Evolutionary conservation across 2,113 vertebrate genomes (phyloP), one percentile per base, ranked within the genome.

Genomic region (Psephotus haematonotus): DNA sequence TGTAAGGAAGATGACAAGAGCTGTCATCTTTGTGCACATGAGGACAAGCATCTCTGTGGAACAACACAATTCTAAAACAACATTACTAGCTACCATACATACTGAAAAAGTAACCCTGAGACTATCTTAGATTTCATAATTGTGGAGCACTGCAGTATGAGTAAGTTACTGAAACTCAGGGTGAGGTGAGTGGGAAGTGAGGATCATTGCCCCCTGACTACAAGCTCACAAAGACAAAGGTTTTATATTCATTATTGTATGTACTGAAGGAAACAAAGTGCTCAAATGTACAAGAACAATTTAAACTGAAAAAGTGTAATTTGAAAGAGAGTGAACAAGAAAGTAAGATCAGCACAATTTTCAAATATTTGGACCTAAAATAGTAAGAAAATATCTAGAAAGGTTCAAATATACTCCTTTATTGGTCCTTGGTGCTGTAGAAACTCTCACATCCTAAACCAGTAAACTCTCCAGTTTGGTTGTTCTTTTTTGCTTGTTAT

Each of bases 81-180:
- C 3, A 3, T 74, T 49, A 8, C 8, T 53, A 49, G 9, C 10
- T 67, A 64, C 41, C 27, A 20, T 27, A 47, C 5, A 6, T 64
- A 17, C 12, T 55, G 59, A 62, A 69, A 47, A 47, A 28, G 10
- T 33, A 46, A 35, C 25, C n/a, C 18, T 68, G 57, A 53, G 11
- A 39, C 5, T 29, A 10, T 22, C 9, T 62, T 74, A 14, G 39
- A 41, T 44, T 39, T 77, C 0, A 0, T 37, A 6, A 14, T 8
- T 78, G 53, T 62, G 28, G 46, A 72, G 52, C 25, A 35, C 18
- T 13, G 6, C 37, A 76, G 1, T 25, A 28, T 10, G 23, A 72
- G 9, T 17, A 39, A 72, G 31, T 7, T 79, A 7, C 28, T 74
- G 43, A 39, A 69, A 83, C 7, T 74, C 24, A 44, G 43, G 2